Base-by-base conservation (phyloP, 2,888 invertebrate genomes). In the Cataglyphis cursor region DNA sequence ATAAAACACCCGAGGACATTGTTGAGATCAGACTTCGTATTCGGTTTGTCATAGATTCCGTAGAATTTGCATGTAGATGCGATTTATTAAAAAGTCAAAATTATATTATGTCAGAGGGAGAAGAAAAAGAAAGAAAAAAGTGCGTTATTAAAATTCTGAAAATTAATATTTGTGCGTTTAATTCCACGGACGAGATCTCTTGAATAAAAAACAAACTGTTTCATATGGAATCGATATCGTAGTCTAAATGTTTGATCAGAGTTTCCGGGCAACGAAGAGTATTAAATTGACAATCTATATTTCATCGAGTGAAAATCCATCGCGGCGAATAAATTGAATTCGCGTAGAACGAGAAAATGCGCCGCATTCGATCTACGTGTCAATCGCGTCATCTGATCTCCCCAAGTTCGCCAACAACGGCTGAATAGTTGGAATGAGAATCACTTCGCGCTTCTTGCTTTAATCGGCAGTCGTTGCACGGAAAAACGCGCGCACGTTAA, bases 381-480 rank as follows among this genome's bases (percentile, higher is more conserved):
- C 38, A 24, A 74, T 41, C 38, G 51, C 65, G 54, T 54, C 51
- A 54, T 28, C 15, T 18, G 35, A 74, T 62, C 48, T 64, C 24
- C 18, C n/a, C 28, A 48, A 64, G 44, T 48, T 41, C 31, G 28
- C 24, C 12, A n/a, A 24, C 1, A 8, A 35, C 28, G 10, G 18
- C 62, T 31, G 51, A 51, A 51, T 51, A 18, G 62, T 18, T 51
- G 12, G 54, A 65, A 54, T 54, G 76, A 65, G 31, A 75, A 75
- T 48, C 44, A 24, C 57, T 18, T 72, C 38, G 24, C 57, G 18
- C 18, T 48, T 51, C 44, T 64, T 28, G 51, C n/a, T 51, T 65
- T 51, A 65, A 76, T 65, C 65, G 54, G n/a, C 28, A 62, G 51
- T 51, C 65, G 38, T 75, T 51, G 24, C 65, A 51, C 65, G 66